Percentiles rank a stretch among this genome's conserved stretches.
Conservation (phyloP, 2,113 vertebrate species). For the Oncorhynchus gorbuscha region DNA sequence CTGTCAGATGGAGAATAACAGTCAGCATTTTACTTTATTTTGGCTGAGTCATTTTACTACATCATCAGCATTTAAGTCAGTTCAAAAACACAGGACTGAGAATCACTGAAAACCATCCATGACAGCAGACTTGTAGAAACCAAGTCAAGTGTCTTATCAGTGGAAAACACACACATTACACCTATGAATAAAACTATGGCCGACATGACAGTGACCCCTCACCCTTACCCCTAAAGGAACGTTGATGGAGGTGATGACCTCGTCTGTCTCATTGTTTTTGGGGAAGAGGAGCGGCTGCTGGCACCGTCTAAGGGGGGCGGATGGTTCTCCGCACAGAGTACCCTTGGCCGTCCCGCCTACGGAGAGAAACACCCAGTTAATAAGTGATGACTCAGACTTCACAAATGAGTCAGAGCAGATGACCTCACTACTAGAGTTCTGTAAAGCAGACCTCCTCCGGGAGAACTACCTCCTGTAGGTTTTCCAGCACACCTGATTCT, state of each 20-base stretch:
- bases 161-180: background rate
- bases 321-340: conserved; percentile 76
- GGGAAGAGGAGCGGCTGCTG: conserved; percentile 73
- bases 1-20: conserved; percentile 51
- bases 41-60: background rate
- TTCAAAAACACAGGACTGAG: background rate
- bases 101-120: background rate
- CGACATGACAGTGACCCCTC: conserved; percentile 3
- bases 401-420: too few species aligned
- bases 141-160: background rate
- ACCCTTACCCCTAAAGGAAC: conserved; percentile 63
- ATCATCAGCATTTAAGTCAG: background rate
- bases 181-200: background rate
- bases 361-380: conserved; percentile 4
- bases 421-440: too few species aligned
- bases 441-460: too few species aligned
- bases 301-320: conserved; percentile 76
- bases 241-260: conserved; percentile 67
- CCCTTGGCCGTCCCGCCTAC: conserved; percentile 68
- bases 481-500: background rate
- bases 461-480: too few species aligned
- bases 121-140: conserved; percentile 1
- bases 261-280: conserved; percentile 63
- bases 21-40: conserved; percentile 3
- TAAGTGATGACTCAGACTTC: background rate